Base-by-base conservation (phyloP, 2,888 invertebrate genomes). In the Protonemura montana region DNA sequence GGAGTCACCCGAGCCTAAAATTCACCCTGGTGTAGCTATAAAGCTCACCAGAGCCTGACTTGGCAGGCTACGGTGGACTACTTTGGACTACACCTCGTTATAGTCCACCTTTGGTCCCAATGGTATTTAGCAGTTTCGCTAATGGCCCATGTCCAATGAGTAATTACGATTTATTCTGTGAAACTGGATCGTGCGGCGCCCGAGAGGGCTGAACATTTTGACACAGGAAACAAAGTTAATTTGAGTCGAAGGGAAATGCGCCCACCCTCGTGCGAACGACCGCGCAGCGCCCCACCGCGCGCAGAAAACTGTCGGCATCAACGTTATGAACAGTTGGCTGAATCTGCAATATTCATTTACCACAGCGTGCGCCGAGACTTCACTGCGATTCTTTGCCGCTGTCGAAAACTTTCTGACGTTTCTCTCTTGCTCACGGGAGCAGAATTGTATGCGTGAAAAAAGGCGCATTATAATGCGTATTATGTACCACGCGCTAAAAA, bases 121-220 rank as follows among this genome's bases (percentile, higher is more conserved):
- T 78, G 30, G 28, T 81, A 30, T 81, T 81, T 81, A 81, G 29
- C 30, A 27, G 81, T 29, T 30, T 81, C 30, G 30, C 30, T 81
- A 81, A 81, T 81, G 81, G 13, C 29, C 81, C 29, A 28, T 81
- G 81, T 81, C 81, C 81, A 30, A 81, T 30, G 29, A 30, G 81
- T 81, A 81, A 81, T 81, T 30, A 81, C 81, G 13, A 81, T 81
- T 81, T 81, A 81, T 81, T n/a, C 81, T 16, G n/a, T 28, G 59
- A 59, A 21, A 78, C 78, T 28, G 27, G 27, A 78, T 28, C 78
- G 78, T 27, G 78, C n/a, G 78, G 26, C 28, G 26, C 78, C 16
- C 78, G 7, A 2, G 78, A 26, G 78, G 28, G 78, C 59, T 59
- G 59, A 28, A 78, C 10, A 78, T 78, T 78, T 78, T 78, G 78